These are phyloP conservation scores for Leptopilina clavipes DNA, from an alignment of 1,140 invertebrate species.

Conservation along the genomic window DNA sequence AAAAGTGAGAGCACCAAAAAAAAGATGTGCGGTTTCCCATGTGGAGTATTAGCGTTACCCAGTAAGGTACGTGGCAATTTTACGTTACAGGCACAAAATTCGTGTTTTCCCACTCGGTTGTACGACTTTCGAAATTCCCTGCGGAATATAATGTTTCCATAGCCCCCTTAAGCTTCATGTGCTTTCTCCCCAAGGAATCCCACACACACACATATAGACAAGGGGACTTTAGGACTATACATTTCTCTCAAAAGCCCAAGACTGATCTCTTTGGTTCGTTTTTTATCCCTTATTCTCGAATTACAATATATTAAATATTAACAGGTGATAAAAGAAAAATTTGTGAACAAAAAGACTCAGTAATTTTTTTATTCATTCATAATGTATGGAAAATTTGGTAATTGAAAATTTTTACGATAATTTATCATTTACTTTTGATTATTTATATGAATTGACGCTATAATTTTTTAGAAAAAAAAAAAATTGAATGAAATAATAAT, in stretches of 20 bases:
- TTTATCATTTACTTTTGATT: too few species aligned
- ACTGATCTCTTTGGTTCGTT: too few species aligned
- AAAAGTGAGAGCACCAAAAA: neutral
- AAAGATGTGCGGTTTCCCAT: slow-evolving; percentile 6
- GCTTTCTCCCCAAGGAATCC: neutral
- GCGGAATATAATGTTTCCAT: slow-evolving; percentile 28
- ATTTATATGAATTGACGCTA: too few species aligned
- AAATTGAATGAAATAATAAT: too few species aligned
- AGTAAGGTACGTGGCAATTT: slow-evolving; percentile 15
- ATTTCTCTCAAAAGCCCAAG: neutral
- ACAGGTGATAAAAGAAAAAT: too few species aligned
- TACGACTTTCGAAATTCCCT: neutral
- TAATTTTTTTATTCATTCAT: too few species aligned
- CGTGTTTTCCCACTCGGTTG: neutral
- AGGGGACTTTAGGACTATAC: neutral
- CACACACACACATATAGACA: neutral
- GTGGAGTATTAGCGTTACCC: slow-evolving; percentile 16
- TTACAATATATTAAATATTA: too few species aligned
- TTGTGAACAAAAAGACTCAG: too few species aligned
- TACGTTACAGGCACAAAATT: slow-evolving; percentile 14
- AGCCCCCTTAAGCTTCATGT: slow-evolving; percentile 15
- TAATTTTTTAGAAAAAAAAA: too few species aligned
- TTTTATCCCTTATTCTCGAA: too few species aligned
- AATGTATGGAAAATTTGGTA: too few species aligned
- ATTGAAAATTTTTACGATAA: too few species aligned